These are phyloP conservation scores for Chiloscyllium punctatum DNA, from an alignment of 2,797 vertebrate genomes.

Conservation along the genomic window DNA sequence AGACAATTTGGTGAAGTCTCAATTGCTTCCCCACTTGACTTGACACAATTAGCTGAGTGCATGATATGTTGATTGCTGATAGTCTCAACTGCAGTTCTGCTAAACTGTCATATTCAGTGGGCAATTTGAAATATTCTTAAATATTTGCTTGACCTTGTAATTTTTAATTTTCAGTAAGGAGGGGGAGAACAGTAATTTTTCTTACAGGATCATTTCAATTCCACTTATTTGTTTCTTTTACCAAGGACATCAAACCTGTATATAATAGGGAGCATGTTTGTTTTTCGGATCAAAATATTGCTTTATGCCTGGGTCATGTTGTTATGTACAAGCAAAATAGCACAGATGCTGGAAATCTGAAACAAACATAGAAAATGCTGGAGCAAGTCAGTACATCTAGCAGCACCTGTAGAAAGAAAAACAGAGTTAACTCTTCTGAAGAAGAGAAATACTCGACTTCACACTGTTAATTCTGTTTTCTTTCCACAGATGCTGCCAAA, in stretches of 20 bases:
- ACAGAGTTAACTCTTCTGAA: too few relatives aligned
- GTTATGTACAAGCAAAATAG: too few relatives aligned
- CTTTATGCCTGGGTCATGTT: background rate
- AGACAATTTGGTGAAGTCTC: slow-evolving; percentile 38
- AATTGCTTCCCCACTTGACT: slow-evolving; percentile 39
- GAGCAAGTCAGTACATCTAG: too few relatives aligned
- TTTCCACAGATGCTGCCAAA: too few relatives aligned
- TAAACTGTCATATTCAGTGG: slow-evolving; percentile 37
- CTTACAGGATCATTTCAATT: background rate
- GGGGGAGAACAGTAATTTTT: background rate
- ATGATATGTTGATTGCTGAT: slow-evolving; percentile 38
- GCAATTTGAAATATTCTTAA: slow-evolving; percentile 29
- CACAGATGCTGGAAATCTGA: too few relatives aligned
- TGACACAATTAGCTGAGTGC: slow-evolving; percentile 37
- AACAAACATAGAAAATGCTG: too few relatives aligned
- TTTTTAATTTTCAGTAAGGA: background rate
- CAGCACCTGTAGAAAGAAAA: too few relatives aligned
- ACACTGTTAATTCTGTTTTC: too few relatives aligned
- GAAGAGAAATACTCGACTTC: too few relatives aligned
- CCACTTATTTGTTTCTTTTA: background rate
- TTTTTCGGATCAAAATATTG: background rate
- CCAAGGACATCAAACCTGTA: slow-evolving; percentile 2
- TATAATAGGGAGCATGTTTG: background rate
- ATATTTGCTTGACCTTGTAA: slow-evolving; percentile 23
- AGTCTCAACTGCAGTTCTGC: slow-evolving; percentile 11